Evolutionary conservation across 2,888 invertebrate genomes (phyloP).

Genomic region (Heterodera filipjevi): DNA sequence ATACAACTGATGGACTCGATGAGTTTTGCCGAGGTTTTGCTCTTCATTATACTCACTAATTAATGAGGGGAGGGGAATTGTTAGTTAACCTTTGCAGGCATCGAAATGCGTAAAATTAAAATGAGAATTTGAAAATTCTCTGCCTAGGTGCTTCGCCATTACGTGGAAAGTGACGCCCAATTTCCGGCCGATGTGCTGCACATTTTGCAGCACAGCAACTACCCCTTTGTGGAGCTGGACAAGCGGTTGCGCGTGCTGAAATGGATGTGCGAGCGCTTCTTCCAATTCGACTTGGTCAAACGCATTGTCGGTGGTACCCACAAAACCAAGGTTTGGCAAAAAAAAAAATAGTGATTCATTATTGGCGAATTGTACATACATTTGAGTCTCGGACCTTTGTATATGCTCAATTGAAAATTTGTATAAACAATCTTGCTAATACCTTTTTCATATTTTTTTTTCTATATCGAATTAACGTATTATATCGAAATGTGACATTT

Average conservation of each 20-base stretch:
- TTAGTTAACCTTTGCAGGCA: too few species aligned
- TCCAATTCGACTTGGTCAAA: constrained; percentile 87
- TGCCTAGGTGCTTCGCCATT: constrained; percentile 48
- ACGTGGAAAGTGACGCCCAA: constrained; percentile 48
- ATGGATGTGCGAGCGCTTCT: constrained; percentile 90
- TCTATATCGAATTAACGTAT: too few species aligned
- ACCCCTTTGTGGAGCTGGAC: constrained; percentile 83
- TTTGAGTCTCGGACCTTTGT: too few species aligned
- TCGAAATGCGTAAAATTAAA: too few species aligned
- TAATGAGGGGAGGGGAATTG: too few species aligned
- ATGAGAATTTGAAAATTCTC: background rate
- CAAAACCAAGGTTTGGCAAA: constrained; percentile 43
- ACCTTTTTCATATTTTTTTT: too few species aligned
- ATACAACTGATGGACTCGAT: constrained; percentile 89
- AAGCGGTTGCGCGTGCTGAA: constrained; percentile 74
- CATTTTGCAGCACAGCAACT: constrained; percentile 66
- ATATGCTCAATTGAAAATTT: too few species aligned
- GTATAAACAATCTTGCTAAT: too few species aligned
- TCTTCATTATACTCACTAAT: background rate
- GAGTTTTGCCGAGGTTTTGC: constrained; percentile 89
- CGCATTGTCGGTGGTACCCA: constrained; percentile 84
- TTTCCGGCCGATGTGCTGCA: constrained; percentile 47
- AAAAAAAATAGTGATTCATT: too few species aligned
- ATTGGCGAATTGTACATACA: too few species aligned
- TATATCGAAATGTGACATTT: too few species aligned